Evolutionary conservation across 2,113 vertebrate species (phyloP), one percentile per base, ranked within the genome.

Genomic region (Melanerpes aurifrons): DNA sequence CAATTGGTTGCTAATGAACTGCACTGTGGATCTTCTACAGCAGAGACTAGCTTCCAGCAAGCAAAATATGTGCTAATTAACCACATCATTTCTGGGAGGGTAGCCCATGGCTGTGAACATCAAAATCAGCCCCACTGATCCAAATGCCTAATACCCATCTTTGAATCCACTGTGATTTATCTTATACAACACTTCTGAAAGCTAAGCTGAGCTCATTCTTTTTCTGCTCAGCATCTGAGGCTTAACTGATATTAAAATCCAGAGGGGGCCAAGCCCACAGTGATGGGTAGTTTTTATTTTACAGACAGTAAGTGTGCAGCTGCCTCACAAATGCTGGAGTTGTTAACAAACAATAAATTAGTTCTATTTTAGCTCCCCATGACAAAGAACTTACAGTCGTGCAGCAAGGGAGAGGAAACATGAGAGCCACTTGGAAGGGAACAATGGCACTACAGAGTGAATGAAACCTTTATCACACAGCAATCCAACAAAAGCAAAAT

Each of bases 381-480:
- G 59, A 77, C 45, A 76, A 70, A 70, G 64, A 57, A 59, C 64
- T 87, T 82, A 47, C 87, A 70, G 78, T 31, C 40, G 25, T 15
- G 32, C 68, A 63, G 22, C 57, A 54, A 57, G 59, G 28, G 64
- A 95, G 68, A 70, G 89, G 47, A 93, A 93, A 92, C 54, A 74
- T 28, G 82, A 94, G 71, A 87, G 89, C 87, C 84, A 89, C 87
- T 96, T 92, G 71, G 82, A 80, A 91, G 21, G 37, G 93, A 96
- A 80, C 78, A 96, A 80, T 57, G 91, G 68, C 57, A 77, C 84
- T 95, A 77, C 53, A 92, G 68, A 68, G 32, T 61, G 78, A 96
- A 93, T 93, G 75, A 89, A 87, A n/a, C 57, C 32, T 85, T 85
- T 89, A 31, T 82, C 0, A 1, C 59, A 56, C 40, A 47, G 57